These are phyloP conservation scores for Glaucidium brasilianum DNA, from an alignment of 2,113 vertebrate genomes.

Conservation along the genomic window DNA sequence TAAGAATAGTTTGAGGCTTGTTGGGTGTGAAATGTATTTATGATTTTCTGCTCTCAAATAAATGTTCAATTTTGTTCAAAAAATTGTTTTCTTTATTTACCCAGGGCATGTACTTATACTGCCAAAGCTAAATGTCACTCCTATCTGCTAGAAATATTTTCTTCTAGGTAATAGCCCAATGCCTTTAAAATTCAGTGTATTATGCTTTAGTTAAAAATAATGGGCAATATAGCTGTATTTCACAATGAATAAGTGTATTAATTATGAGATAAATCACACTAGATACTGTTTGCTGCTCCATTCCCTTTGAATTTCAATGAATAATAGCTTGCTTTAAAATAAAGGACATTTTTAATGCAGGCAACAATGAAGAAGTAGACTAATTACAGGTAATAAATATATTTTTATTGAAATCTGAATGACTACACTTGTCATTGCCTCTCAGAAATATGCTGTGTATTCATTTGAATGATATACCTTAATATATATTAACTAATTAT, in stretches of 20 bases:
- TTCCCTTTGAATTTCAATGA: constrained; percentile 57
- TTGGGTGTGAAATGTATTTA: background rate
- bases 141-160: constrained; percentile 24
- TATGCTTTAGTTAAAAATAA: constrained; percentile 60
- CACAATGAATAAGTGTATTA: constrained; percentile 54
- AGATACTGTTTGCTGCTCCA: constrained; percentile 42
- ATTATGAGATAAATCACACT: constrained; percentile 53
- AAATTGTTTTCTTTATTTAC: constrained; percentile 36
- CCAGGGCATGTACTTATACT: background rate
- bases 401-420: constrained; percentile 62
- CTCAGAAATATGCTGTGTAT: background rate
- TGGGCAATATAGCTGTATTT: constrained; percentile 32
- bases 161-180: background rate
- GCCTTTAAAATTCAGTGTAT: constrained; percentile 31
- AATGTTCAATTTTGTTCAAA: background rate
- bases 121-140: background rate
- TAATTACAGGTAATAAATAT: constrained; percentile 59
- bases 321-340: constrained; percentile 46
- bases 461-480: constrained; percentile 9
- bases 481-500: constrained; percentile 17
- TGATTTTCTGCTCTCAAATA: background rate
- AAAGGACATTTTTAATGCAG: constrained; percentile 23
- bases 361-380: constrained; percentile 13
- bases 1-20: background rate
- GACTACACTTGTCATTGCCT: background rate